Evolutionary conservation across 2,113 vertebrate genomes (phyloP).

Genomic region (Stegastes partitus): DNA sequence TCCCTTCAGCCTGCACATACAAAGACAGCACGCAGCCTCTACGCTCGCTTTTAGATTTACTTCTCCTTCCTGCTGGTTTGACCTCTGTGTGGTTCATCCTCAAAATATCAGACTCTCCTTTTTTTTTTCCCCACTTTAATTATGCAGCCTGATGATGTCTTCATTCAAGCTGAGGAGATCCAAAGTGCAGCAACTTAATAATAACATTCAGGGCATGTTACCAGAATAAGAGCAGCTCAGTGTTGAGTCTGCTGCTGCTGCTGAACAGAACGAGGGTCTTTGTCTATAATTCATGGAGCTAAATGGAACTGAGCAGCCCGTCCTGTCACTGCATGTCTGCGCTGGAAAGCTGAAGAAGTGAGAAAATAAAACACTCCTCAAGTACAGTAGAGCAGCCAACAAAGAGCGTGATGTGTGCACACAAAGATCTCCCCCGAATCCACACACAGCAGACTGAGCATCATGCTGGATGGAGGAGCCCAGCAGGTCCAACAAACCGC

Average conservation of each 20-base stretch:
- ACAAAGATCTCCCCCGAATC: conserved; percentile 36
- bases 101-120: not conserved
- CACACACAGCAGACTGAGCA: conserved; percentile 34
- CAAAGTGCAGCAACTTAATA: conserved; percentile 34
- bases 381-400: conserved; percentile 47
- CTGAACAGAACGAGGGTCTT: conserved; percentile 75
- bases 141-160: conserved; percentile 14
- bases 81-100: not conserved
- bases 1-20: conserved; percentile 57
- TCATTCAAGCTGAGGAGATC: conserved; percentile 15
- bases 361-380: conserved; percentile 61
- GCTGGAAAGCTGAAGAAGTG: conserved; percentile 40
- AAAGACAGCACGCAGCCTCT: conserved; percentile 30
- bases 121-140: conserved; percentile 10
- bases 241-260: conserved; percentile 52
- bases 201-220: conserved; percentile 51
- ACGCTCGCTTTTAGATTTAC: not conserved
- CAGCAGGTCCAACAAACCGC: no score
- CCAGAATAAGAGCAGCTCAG: conserved; percentile 55
- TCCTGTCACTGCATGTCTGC: conserved; percentile 66
- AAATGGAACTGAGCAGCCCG: conserved; percentile 77
- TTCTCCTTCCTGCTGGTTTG: not conserved
- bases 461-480: conserved; percentile 6
- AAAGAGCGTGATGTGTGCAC: conserved; percentile 55
- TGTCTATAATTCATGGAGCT: conserved; percentile 85